A percentile compares a stretch with the other conserved stretches of the same genome.
phyloP scores from a whole-genome alignment of 1,140 invertebrate genomes.

The Brachionus asplanchnoidis region DNA sequence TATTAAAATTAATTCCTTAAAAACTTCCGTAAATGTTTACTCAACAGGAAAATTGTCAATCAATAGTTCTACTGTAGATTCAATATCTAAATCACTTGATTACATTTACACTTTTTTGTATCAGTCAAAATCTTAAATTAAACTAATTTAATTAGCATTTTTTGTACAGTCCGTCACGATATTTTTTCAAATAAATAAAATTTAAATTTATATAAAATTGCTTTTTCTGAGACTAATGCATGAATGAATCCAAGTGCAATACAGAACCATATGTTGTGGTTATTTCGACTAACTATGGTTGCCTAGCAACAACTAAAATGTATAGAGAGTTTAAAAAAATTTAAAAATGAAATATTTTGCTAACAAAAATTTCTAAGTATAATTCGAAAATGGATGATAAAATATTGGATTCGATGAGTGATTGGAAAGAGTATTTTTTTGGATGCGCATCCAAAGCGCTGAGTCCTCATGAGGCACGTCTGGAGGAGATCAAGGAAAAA shows the following conservation, averaged over 20 bases:
- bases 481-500: conserved; percentile 18
- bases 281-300: not conserved
- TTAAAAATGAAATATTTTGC: not conserved
- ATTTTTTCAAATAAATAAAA: not conserved
- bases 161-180: not conserved
- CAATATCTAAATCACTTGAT: not conserved
- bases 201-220: not conserved
- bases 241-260: not conserved
- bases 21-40: not conserved
- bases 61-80: not conserved
- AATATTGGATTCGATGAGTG: not conserved
- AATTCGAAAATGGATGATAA: not conserved
- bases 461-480: not conserved
- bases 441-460: not conserved
- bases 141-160: not conserved
- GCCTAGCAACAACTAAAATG: not conserved
- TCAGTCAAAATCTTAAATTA: not conserved
- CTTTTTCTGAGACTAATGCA: not conserved
- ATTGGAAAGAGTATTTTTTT: conserved; percentile 32
- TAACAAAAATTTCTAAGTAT: not conserved
- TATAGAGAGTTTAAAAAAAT: not conserved
- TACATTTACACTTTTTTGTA: not conserved
- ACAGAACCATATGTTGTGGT: not conserved
- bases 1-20: not conserved
- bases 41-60: not conserved